Conservation (phyloP, 2,113 vertebrate genomes). For the Anser brachyrhynchus region DNA sequence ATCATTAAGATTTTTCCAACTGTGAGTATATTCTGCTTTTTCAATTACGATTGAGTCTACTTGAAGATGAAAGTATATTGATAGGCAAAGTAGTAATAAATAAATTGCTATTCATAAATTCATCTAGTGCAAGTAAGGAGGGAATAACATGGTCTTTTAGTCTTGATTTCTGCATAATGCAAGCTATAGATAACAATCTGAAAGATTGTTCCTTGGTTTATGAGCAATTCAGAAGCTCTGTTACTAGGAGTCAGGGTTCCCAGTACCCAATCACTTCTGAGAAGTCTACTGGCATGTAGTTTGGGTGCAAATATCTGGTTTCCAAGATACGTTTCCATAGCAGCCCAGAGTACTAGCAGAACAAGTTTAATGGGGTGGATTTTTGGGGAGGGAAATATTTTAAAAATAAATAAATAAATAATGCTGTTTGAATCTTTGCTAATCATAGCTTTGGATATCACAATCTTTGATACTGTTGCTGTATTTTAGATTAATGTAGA, state of each 20-base stretch:
- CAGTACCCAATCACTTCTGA: background rate
- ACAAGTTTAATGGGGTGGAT: fast-evolving
- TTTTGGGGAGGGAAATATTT: fast-evolving
- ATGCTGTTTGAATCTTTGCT: background rate
- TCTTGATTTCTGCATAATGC: background rate
- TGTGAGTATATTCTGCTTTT: background rate
- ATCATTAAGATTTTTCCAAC: background rate
- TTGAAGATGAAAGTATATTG: background rate
- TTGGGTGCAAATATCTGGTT: background rate
- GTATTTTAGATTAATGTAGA: background rate
- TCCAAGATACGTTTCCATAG: background rate
- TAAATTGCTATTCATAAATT: background rate
- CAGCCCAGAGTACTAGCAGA: background rate
- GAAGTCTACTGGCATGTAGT: background rate
- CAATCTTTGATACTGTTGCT: background rate
- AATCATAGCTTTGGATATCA: background rate
- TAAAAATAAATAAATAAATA: background rate
- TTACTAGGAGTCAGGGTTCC: background rate
- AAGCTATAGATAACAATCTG: background rate
- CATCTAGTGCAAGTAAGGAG: background rate
- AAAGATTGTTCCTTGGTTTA: background rate
- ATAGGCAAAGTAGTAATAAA: background rate
- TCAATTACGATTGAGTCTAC: background rate
- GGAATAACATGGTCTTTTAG: background rate
- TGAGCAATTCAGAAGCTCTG: fast-evolving